Base-by-base conservation (phyloP, 2,797 vertebrate genomes). In the Ara ararauna region DNA sequence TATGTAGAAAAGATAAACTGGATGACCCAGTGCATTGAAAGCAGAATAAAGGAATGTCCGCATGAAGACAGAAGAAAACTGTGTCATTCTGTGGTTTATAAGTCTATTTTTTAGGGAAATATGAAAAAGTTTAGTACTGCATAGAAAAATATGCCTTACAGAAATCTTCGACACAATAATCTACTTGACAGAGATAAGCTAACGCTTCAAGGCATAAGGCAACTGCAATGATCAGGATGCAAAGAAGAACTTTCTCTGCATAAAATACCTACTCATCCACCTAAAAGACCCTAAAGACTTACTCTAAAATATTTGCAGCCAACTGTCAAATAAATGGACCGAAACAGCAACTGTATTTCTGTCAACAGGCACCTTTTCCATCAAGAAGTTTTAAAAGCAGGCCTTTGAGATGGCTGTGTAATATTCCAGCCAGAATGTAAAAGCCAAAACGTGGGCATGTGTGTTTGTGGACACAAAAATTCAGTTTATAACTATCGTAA, bases 401-500 rank as follows among this genome's bases (percentile, higher is more conserved):
- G 44, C 22, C 56, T 77, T 61, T 85, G 20, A 74, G 73, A 88
- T 65, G 27, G 47, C 27, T 64, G 14, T 79, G 30, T 7, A 70
- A 8, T n/a, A 51, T 67, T 85, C 71, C 15, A 82, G 16, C 8
- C 47, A 61, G 24, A 75, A 45, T n/a, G 13, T 64, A 65, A 86
- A 56, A 70, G 10, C 42, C 53, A 72, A 72, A 71, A 75, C 58
- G 20, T 5, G 15, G 36, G 13, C 0, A 1, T 1, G 0, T 13
- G 34, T 54, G 12, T 36, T 9, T 53, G 19, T 32, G n/a, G 15
- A 61, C 48, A 72, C 9, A 75, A 36, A 78, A 48, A 14, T 64
- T 65, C 24, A 74, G 18, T 36, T 89, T 61, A 4, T 17, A 83
- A 26, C 47, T 53, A 11, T 3, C 54, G 20, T 16, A 87, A 60